Percentiles rank a stretch among this genome's conserved stretches.
phyloP scores from a whole-genome alignment of 2,113 vertebrate genomes.

The Anarrhichthys ocellatus region DNA sequence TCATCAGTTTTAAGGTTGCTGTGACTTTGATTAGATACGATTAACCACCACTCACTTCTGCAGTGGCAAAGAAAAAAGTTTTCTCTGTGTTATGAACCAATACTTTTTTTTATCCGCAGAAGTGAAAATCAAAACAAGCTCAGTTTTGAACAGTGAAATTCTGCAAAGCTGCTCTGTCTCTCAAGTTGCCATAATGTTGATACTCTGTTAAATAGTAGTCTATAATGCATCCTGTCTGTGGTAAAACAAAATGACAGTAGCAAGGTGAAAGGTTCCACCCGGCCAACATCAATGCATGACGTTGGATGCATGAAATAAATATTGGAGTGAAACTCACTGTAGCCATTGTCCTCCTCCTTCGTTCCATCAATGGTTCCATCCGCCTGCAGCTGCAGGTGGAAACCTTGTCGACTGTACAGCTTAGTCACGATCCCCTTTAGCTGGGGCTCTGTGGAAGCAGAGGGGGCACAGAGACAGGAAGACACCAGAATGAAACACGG shows the following conservation, averaged over 20 bases:
- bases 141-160: neutral
- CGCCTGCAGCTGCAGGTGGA: slow-evolving; percentile 97
- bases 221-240: neutral
- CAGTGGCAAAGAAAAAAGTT: neutral
- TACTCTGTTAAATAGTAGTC: neutral
- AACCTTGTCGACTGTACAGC: slow-evolving; percentile 99
- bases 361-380: slow-evolving; percentile 99
- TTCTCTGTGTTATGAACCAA: neutral
- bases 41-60: slow-evolving; percentile 17
- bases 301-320: neutral
- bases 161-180: neutral
- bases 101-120: neutral
- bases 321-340: slow-evolving; percentile 88
- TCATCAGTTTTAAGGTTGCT: slow-evolving; percentile 11
- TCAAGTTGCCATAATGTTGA: neutral
- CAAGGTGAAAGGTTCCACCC: neutral
- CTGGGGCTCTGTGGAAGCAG: slow-evolving; percentile 92
- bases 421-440: slow-evolving; percentile 99
- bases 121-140: slow-evolving; percentile 1
- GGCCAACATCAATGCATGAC: neutral
- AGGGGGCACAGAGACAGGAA: slow-evolving; percentile 45
- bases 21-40: slow-evolving; percentile 23
- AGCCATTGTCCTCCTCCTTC: slow-evolving; percentile 97
- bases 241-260: too few species aligned
- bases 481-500: slow-evolving; percentile 27